Conservation (phyloP, 2,797 vertebrate genomes). For the Eupleurogrammus muticus region DNA sequence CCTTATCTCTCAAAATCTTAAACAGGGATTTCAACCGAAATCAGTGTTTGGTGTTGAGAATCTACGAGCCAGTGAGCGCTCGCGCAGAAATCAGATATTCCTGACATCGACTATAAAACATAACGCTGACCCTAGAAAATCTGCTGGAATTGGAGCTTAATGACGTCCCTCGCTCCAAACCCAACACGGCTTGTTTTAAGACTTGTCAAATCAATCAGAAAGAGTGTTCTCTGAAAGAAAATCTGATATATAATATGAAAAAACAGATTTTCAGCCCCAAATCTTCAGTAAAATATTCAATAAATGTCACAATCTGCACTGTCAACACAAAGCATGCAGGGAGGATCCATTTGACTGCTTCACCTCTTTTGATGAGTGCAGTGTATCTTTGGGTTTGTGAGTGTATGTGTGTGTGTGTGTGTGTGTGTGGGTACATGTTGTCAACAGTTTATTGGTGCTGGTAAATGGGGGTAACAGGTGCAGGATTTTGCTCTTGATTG, state of each 20-base stretch:
- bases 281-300: neutral
- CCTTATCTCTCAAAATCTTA: slow-evolving; percentile 3
- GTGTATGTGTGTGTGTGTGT: neutral
- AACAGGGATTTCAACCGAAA: slow-evolving; percentile 13
- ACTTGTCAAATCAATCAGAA: neutral
- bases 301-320: neutral
- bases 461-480: neutral
- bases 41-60: neutral
- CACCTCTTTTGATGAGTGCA: neutral
- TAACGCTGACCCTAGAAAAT: neutral
- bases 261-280: neutral
- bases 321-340: neutral
- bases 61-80: neutral
- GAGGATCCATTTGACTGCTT: slow-evolving; percentile 4
- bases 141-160: neutral
- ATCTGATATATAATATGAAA: neutral
- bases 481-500: neutral
- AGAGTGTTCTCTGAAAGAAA: too few relatives aligned
- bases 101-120: neutral
- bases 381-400: neutral
- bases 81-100: slow-evolving; percentile 7
- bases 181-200: neutral
- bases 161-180: neutral
- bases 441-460: neutral
- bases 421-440: neutral